Percentiles rank a stretch among this genome's conserved stretches.
Evolutionary conservation across 2,888 invertebrate species (phyloP).

Genomic region (Rotaria socialis): DNA sequence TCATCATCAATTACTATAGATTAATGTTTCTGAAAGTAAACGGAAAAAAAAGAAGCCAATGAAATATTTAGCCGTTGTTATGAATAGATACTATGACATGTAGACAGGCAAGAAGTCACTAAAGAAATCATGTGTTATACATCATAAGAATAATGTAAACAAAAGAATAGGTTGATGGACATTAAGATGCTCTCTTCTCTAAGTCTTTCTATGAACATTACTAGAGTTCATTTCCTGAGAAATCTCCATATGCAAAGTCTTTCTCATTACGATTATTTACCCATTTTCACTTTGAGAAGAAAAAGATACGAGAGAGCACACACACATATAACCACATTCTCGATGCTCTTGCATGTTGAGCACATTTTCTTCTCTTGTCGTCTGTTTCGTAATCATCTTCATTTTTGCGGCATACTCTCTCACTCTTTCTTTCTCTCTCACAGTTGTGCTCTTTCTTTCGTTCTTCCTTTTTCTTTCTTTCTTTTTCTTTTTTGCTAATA

Average conservation of each 20-base stretch:
- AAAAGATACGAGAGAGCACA: neutral
- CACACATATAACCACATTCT: neutral
- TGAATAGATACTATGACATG: neutral
- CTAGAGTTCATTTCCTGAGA: neutral
- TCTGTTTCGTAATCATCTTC: slow-evolving; percentile 19
- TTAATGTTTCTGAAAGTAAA: neutral
- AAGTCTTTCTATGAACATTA: neutral
- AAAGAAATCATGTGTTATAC: neutral
- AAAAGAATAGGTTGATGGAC: neutral
- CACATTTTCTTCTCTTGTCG: neutral
- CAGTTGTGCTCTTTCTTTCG: neutral
- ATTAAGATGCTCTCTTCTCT: neutral
- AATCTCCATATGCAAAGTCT: neutral
- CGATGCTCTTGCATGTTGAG: neutral
- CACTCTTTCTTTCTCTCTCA: neutral
- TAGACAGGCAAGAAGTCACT: neutral
- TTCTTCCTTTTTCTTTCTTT: neutral
- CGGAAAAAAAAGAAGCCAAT: neutral
- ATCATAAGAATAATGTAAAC: neutral
- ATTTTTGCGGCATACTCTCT: neutral
- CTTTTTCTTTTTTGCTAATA: neutral
- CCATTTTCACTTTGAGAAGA: neutral
- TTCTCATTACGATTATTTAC: neutral
- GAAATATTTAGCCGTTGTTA: too few species aligned
- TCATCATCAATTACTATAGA: slow-evolving; percentile 7